Evolutionary conservation across 2,113 vertebrate species (phyloP).

Genomic region (Hiodon alosoides): DNA sequence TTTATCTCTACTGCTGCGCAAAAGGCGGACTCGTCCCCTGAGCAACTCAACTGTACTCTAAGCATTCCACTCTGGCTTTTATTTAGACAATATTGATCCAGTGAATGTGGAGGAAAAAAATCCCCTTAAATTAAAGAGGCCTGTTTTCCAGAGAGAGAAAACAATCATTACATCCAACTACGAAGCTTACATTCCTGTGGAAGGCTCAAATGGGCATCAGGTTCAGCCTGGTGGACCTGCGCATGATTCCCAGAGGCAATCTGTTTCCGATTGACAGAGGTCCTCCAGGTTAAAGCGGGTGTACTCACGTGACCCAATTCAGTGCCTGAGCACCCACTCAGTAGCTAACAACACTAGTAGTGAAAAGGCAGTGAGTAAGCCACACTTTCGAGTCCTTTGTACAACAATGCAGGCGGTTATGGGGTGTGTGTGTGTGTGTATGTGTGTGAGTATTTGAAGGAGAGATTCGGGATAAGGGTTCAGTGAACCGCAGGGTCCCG

Average conservation of each 20-base stretch:
- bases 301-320: no score
- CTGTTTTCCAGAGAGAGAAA: not conserved
- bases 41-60: not conserved
- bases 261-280: no score
- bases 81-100: not conserved
- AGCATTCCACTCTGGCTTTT: not conserved
- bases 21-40: not conserved
- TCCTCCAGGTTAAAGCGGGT: no score
- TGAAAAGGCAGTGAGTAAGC: no score
- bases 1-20: not conserved
- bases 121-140: no score
- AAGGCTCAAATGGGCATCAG: no score
- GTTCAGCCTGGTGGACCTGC: no score
- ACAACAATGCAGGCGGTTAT: not conserved
- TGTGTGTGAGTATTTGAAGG: not conserved
- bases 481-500: not conserved
- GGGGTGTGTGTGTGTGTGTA: constrained; percentile 1
- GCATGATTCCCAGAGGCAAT: no score
- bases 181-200: not conserved
- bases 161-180: not conserved
- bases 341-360: no score
- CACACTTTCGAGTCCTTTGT: not conserved
- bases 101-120: no score
- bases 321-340: no score
- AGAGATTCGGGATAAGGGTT: not conserved